Conservation (phyloP, 2,888 invertebrate genomes). For the Ligdia adustata region DNA sequence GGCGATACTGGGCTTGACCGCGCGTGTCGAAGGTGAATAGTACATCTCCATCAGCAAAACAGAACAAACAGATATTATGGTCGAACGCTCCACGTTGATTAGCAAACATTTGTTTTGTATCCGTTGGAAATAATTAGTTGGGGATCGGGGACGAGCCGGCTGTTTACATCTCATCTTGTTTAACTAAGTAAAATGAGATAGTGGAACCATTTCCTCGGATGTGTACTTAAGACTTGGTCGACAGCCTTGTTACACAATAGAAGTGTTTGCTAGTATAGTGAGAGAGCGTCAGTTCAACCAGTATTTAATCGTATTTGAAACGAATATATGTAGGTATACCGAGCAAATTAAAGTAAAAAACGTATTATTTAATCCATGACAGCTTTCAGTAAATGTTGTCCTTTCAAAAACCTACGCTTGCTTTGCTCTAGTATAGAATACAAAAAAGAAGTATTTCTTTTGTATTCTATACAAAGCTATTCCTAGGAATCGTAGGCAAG, state of each 20-base stretch:
- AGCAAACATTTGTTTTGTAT: conserved; percentile 60
- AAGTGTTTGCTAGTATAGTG: not conserved
- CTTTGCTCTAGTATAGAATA: no score
- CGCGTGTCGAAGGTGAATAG: conserved; percentile 68
- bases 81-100: conserved; percentile 52
- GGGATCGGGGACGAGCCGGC: conserved; percentile 39
- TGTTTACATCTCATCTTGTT: conserved; percentile 42
- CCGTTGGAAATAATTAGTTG: conserved; percentile 57
- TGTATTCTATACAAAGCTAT: no score
- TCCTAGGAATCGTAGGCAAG: not conserved
- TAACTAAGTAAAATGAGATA: conserved; percentile 35
- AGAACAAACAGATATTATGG: conserved; percentile 56
- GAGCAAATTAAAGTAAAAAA: no score
- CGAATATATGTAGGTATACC: no score
- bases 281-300: no score
- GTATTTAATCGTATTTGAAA: no score
- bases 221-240: conserved; percentile 10
- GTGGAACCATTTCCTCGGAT: conserved; percentile 16
- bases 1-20: conserved; percentile 58
- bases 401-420: no score
- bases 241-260: conserved; percentile 3
- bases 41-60: conserved; percentile 44
- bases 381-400: no score
- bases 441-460: no score
- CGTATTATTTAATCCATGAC: no score